These are phyloP conservation scores for Palythoa grandiflora DNA, from an alignment of 92 coral and sea anemone genomes.

Conservation along the genomic window DNA sequence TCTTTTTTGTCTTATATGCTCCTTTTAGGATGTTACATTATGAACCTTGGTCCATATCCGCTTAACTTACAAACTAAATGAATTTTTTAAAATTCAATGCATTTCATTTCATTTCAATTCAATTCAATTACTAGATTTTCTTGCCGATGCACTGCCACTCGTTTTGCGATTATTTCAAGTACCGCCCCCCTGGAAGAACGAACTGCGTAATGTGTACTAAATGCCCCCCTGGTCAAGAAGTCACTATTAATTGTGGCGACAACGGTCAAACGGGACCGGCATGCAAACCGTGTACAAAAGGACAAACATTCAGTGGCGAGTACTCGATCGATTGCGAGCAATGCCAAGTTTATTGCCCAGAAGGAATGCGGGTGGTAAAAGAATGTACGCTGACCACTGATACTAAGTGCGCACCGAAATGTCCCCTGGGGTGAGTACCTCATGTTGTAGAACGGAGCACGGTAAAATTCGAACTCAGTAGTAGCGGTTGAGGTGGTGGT, in stretches of 20 bases:
- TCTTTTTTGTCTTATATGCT: too few relatives aligned
- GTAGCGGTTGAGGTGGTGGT: too few relatives aligned
- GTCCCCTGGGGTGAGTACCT: conserved; percentile 30
- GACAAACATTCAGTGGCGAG: conserved; percentile 19
- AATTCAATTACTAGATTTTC: conserved; percentile 7
- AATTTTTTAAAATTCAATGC: too few relatives aligned
- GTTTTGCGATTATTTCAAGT: conserved; percentile 26
- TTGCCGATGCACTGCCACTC: not conserved
- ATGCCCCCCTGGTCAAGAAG: conserved; percentile 43
- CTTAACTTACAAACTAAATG: too few relatives aligned
- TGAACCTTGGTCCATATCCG: too few relatives aligned
- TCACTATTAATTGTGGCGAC: conserved; percentile 24
- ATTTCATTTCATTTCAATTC: too few relatives aligned
- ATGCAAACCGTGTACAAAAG: conserved; percentile 18
- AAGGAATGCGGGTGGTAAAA: conserved; percentile 12
- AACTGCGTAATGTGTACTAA: conserved; percentile 20
- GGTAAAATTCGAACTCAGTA: not conserved
- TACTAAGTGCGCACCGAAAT: conserved; percentile 5
- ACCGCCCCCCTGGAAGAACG: conserved; percentile 11
- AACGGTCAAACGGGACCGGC: conserved; percentile 32
- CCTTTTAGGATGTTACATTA: too few relatives aligned
- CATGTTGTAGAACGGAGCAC: not conserved
- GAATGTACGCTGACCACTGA: conserved; percentile 28
- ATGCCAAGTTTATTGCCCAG: conserved; percentile 27
- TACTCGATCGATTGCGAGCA: conserved; percentile 14